Percentiles rank a stretch among this genome's conserved stretches.
Evolutionary conservation across 2,797 vertebrate species (phyloP).

Genomic region (Pteronotus mesoamericanus): DNA sequence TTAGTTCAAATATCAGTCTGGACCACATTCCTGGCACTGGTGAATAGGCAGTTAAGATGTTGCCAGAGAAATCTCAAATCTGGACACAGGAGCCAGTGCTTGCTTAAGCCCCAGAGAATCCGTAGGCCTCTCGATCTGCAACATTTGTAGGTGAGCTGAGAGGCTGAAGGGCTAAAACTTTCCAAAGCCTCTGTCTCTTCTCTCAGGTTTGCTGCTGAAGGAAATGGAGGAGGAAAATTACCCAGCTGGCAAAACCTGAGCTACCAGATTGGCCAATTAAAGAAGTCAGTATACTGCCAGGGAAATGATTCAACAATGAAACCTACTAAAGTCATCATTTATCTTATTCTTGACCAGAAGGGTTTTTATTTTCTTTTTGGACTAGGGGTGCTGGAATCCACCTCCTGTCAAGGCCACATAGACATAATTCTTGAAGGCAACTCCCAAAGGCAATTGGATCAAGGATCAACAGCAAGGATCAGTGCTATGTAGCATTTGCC

Average conservation of each 20-base stretch:
- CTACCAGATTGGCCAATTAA: constrained; percentile 65
- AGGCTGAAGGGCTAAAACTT: not conserved
- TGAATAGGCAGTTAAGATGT: not conserved
- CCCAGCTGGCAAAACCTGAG: constrained; percentile 48
- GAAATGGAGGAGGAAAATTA: constrained; percentile 26
- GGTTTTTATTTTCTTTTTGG: not conserved
- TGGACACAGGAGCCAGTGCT: not conserved
- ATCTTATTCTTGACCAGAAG: constrained; percentile 30
- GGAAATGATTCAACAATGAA: constrained; percentile 59
- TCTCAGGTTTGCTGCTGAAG: not conserved
- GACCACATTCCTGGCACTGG: constrained; percentile 9
- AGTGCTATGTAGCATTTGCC: not conserved
- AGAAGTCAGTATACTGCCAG: constrained; percentile 55
- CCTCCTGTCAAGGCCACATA: not conserved
- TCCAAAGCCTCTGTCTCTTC: not conserved
- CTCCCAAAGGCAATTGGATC: not conserved
- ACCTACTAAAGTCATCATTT: constrained; percentile 49
- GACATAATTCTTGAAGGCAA: not conserved
- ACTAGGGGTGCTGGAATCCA: not conserved
- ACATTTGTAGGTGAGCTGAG: not conserved
- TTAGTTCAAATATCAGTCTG: constrained; percentile 35
- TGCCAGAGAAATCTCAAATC: constrained; percentile 22
- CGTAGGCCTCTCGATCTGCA: not conserved
- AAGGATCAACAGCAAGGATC: not conserved
- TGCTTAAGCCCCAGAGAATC: not conserved